phyloP scores from a whole-genome alignment of 2,113 vertebrate genomes.

The Ptilorrhoa leucosticta region DNA sequence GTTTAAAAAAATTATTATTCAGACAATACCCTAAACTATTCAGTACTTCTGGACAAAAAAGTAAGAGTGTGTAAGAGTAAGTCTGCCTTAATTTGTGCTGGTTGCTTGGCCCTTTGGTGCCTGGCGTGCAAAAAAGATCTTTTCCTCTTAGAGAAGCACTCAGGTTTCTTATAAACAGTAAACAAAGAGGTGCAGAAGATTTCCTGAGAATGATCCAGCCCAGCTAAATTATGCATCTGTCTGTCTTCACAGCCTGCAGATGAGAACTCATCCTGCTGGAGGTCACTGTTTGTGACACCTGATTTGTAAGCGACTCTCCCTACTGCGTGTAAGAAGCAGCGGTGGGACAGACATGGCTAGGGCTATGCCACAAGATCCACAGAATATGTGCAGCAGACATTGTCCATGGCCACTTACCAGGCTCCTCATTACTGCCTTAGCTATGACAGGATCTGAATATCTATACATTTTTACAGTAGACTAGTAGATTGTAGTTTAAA shows the following conservation, averaged over 20 bases:
- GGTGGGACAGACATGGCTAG: too few relatives aligned
- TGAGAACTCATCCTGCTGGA: background rate
- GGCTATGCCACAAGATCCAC: fast-evolving
- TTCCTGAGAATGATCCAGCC: background rate
- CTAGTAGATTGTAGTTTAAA: background rate
- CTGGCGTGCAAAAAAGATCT: background rate
- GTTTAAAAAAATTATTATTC: background rate
- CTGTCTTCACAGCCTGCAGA: background rate
- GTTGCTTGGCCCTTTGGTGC: background rate
- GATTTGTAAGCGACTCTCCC: background rate
- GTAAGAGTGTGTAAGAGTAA: background rate
- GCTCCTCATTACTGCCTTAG: background rate
- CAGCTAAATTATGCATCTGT: background rate
- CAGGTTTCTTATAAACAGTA: background rate
- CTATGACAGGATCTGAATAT: background rate
- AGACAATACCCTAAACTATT: background rate
- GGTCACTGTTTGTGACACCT: background rate
- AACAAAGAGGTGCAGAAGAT: background rate
- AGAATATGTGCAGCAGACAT: background rate
- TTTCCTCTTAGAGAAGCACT: background rate
- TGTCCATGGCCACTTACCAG: background rate
- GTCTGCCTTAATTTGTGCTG: background rate
- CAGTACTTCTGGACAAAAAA: background rate
- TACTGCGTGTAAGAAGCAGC: fast-evolving
- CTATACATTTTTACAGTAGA: background rate